Conservation (phyloP, 2,113 vertebrate species). For the Cavia porcellus region DNA sequence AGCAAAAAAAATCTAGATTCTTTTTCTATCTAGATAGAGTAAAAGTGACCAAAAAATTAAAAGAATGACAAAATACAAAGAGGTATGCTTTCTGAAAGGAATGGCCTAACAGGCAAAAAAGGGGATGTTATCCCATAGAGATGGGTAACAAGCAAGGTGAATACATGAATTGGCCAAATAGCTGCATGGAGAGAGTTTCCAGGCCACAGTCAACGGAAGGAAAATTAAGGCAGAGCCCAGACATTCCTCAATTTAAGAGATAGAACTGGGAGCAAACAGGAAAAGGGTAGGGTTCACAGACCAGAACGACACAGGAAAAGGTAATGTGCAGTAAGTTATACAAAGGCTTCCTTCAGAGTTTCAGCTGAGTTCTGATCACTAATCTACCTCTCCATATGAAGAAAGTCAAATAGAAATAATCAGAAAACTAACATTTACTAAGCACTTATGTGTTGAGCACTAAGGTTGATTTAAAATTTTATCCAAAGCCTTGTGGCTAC, state of each 20-base stretch:
- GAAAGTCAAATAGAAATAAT: neutral
- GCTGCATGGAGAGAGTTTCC: neutral
- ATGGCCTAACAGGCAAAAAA: neutral
- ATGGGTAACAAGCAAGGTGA: conserved; percentile 1
- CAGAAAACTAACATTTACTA: neutral
- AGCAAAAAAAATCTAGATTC: neutral
- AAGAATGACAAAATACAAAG: conserved; percentile 21
- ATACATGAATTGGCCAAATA: neutral
- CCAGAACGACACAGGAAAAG: neutral
- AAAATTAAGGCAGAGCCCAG: neutral
- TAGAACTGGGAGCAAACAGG: neutral
- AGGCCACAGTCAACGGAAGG: neutral
- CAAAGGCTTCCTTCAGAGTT: neutral
- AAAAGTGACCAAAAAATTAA: neutral
- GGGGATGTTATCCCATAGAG: neutral
- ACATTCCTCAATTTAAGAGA: neutral
- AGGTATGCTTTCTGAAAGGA: conserved; percentile 33
- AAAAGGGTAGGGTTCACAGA: conserved; percentile 4
- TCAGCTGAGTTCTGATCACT: neutral
- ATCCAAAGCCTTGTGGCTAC: neutral
- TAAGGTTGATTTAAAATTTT: neutral
- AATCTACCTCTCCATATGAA: neutral
- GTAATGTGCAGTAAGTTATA: neutral
- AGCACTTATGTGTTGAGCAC: neutral
- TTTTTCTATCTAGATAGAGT: neutral